Evolutionary conservation across 2,113 vertebrate genomes (phyloP).

Genomic region (Abramis brama): DNA sequence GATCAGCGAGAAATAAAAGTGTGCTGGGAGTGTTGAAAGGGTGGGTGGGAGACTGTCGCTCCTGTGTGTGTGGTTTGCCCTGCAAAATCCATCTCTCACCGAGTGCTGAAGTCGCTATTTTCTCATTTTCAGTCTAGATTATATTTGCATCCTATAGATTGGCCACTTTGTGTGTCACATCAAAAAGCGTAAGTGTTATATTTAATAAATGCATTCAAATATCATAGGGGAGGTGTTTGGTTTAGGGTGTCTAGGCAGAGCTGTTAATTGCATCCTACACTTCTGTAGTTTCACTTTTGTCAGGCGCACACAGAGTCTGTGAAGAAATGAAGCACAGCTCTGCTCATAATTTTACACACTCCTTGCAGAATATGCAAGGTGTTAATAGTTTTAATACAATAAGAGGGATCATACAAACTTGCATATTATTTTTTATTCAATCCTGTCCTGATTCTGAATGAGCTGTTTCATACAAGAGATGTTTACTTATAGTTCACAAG

Average conservation of each 20-base stretch:
- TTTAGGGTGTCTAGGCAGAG: not conserved
- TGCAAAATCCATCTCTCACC: not conserved
- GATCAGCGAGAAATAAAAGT: constrained; percentile 46
- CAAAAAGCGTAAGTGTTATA: not conserved
- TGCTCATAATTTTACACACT: not conserved
- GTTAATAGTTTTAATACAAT: no score
- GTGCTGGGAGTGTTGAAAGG: constrained; percentile 26
- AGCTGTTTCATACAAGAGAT: not conserved
- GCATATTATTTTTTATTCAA: not conserved
- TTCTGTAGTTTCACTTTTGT: not conserved
- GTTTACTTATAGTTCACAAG: not conserved
- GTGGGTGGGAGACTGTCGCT: constrained; percentile 12
- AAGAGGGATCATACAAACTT: no score
- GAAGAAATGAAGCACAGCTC: not conserved
- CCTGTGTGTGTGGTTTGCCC: constrained; percentile 1
- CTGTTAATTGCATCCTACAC: not conserved
- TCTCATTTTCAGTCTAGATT: not conserved
- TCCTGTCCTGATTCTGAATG: not conserved
- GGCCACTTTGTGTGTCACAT: not conserved
- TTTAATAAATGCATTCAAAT: not conserved
- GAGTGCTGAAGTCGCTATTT: not conserved
- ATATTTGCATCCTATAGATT: not conserved
- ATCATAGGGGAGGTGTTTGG: not conserved
- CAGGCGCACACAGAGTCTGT: not conserved
- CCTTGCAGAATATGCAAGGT: not conserved